Evolutionary conservation across 2,113 vertebrate species (phyloP), one percentile per base, ranked within the genome.

Genomic region (Sorex fumeus): DNA sequence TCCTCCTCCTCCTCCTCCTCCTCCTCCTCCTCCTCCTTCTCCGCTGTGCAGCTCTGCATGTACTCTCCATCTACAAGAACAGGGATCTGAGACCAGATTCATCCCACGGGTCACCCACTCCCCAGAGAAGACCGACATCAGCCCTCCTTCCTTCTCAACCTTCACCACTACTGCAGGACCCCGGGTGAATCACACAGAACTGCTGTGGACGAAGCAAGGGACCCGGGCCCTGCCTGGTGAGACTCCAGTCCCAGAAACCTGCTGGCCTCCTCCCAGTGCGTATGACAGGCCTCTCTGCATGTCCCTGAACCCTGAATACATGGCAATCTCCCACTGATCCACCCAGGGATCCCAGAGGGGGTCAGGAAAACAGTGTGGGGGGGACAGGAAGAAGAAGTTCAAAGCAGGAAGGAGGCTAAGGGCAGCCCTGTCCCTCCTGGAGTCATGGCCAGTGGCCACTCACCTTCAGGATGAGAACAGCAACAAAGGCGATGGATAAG

Each of bases 381-480:
- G 43, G 62, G 11, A 18, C 71, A 78, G 21, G 75, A 71, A 57
- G 2, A 30, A 70, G n/a, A 66, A 62, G 16, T 32, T 43, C 13
- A 69, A 8, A 36, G 75, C 57, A 60, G n/a, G 32, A 23, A 15
- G 12, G 8, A 45, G 30, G 15, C 15, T 47, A 10, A 27, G 40
- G 8, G 25, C 8, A 13, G 2, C 11, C 45, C 32, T 4, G 3
- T 11, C 8, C 8, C 76, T 67, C 34, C 50, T 57, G 5, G 88
- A 71, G 75, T 64, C 13, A 0, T 0, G 2, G 8, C 2, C 5
- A 0, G 3, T 21, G 2, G 3, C 27, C 57, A 8, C 81, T 93
- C 96, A 98, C 98, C 98, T 98, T 98, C 76, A 98, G 95, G 67
- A 98, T 30, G 28, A 98, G 97, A 84, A 98, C 97, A 0, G 96